These are phyloP conservation scores for Charanyca ferruginea DNA, from an alignment of 2,888 invertebrate species.

Conservation along the genomic window DNA sequence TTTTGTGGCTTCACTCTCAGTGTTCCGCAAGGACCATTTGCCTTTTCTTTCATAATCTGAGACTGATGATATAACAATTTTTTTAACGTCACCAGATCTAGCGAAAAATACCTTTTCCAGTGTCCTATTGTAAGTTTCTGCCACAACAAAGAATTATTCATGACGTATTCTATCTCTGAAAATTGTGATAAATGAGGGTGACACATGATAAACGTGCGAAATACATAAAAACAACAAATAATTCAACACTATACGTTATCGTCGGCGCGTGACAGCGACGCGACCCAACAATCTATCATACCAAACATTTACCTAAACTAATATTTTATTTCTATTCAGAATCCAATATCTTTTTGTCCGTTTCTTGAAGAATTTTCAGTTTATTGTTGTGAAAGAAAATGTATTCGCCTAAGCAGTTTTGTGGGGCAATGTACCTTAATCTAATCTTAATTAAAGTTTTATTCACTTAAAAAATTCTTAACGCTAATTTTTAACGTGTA, in stretches of 20 bases:
- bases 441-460: no score
- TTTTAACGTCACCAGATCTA: not conserved
- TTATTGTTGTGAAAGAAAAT: not conserved
- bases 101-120: not conserved
- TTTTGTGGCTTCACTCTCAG: no score
- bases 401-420: no score
- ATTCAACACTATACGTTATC: slow-evolving; percentile 37
- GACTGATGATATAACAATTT: no score
- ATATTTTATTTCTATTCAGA: slow-evolving; percentile 43
- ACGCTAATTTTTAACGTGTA: no score
- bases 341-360: not conserved
- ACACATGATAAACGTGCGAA: slow-evolving; percentile 43
- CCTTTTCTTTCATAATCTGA: no score
- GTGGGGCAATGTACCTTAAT: no score
- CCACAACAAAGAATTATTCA: slow-evolving; percentile 15
- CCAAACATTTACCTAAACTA: slow-evolving; percentile 54
- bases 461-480: no score
- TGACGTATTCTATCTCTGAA: slow-evolving; percentile 6
- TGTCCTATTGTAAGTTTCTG: not conserved
- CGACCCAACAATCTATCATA: slow-evolving; percentile 48
- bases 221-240: slow-evolving; percentile 45
- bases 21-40: no score
- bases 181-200: slow-evolving; percentile 42
- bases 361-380: slow-evolving; percentile 4
- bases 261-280: slow-evolving; percentile 29